Base-by-base conservation (phyloP, 2,797 vertebrate species). In the Sebastes minor region DNA sequence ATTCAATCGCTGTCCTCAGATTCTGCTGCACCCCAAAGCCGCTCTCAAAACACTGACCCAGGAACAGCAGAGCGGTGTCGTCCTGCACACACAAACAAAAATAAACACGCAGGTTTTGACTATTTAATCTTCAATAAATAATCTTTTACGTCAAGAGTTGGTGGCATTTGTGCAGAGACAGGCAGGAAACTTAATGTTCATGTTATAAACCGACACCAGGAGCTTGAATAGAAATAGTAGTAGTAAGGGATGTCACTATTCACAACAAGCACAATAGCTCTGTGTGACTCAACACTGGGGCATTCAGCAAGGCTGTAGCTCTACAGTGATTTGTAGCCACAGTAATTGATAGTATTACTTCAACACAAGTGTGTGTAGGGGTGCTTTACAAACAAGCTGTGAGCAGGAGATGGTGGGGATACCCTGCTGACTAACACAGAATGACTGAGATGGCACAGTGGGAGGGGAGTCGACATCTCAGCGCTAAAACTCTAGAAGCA, bases 31-130 rank as follows among this genome's bases (percentile, higher is more conserved):
- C 97, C 2, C 97, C 97, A 20, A 97, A 95, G 72, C 97, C 97
- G n/a, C 89, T 94, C 94, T 98, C 96, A 63, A 97, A 98, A 91
- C 97, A 98, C 88, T 98, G 93, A 11, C 96, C 97, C 91, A 99
- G 90, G 57, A 97, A 95, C 74, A 97, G 96, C 80, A 95, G 95
- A 81, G 97, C 98, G 2, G 95, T 94, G 78, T 93, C 80, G 80
- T 98, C 97, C 98, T 99, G 89, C 74, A 83, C 8, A 9, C 35
- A 38, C 1, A 35, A 70, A 49, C 52, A 82, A 23, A 89, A 55
- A 42, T 4, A 30, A 46, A 77, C 20, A 42, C 20, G 13, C 2
- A 33, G 22, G 42, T 27, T 49, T 18, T 25, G 3, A 4, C n/a
- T 4, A 13, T 55, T n/a, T 35, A 6, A n/a, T 23, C n/a, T 49